Conservation (phyloP, 1,140 invertebrate species). For the Zaprionus gabonicus region DNA sequence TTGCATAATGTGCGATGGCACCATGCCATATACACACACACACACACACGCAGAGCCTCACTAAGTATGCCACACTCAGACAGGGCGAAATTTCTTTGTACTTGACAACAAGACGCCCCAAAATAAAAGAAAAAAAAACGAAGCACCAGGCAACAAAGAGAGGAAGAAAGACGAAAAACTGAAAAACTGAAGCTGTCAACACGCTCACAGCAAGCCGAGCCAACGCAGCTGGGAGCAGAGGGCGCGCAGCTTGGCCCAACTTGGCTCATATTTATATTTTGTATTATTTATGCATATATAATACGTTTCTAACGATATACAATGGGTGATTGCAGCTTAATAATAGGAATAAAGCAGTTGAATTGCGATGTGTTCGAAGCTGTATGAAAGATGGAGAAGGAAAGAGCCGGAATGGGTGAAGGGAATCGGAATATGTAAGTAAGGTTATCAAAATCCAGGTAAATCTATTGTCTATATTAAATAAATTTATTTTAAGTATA, state of each 20-base stretch:
- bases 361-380: not conserved
- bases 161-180: conserved; percentile 13
- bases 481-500: too few species aligned
- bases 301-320: conserved; percentile 38
- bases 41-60: conserved; percentile 10
- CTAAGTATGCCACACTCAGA: conserved; percentile 42
- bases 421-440: too few species aligned
- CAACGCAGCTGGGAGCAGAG: conserved; percentile 5
- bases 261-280: conserved; percentile 70
- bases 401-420: too few species aligned
- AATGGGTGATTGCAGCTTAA: conserved; percentile 13
- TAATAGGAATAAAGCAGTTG: not conserved
- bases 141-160: not conserved
- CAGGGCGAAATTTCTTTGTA: conserved; percentile 43
- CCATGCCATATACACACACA: conserved; percentile 4
- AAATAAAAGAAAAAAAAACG: conserved; percentile 2
- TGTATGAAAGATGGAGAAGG: too few species aligned
- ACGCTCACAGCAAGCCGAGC: conserved; percentile 38
- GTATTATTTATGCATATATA: conserved; percentile 75
- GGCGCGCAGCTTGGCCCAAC: conserved; percentile 27
- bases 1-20: conserved; percentile 67
- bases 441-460: too few species aligned
- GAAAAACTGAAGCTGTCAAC: conserved; percentile 42
- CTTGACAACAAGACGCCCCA: conserved; percentile 34
- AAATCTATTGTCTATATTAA: too few species aligned